A percentile compares a stretch with the other conserved stretches of the same genome.
Evolutionary conservation across 2,797 vertebrate genomes (phyloP).

Genomic region (Synanceia verrucosa): DNA sequence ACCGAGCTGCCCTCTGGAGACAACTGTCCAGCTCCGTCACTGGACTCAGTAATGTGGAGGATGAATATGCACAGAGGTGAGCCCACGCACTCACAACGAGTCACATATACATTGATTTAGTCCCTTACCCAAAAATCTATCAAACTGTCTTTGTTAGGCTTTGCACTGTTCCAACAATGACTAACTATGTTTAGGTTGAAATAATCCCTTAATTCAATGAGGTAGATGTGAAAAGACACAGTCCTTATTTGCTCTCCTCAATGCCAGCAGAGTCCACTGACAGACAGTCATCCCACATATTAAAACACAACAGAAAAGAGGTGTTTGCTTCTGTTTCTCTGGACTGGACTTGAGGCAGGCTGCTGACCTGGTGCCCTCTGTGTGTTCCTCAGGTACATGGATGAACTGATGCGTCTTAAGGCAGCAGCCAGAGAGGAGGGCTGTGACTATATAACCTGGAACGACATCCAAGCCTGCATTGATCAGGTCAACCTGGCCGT

Average conservation of each 20-base stretch:
- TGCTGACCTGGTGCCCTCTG: neutral
- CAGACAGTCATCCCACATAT: too few species aligned
- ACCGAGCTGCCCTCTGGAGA: constrained; percentile 89
- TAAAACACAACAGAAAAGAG: too few species aligned
- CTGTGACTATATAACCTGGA: constrained; percentile 92
- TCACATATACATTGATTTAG: neutral
- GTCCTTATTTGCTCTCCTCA: too few species aligned
- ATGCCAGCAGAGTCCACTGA: too few species aligned
- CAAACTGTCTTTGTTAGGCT: neutral
- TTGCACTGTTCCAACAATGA: neutral
- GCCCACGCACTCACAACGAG: neutral
- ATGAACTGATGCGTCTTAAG: constrained; percentile 92
- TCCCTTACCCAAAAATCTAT: neutral
- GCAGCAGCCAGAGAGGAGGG: constrained; percentile 82
- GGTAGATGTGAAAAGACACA: too few species aligned
- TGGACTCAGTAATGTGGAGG: constrained; percentile 94
- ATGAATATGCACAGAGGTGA: constrained; percentile 94
- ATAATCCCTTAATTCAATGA: too few species aligned
- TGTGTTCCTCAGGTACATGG: constrained; percentile 87
- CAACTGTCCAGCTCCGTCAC: constrained; percentile 91
- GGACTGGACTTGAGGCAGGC: neutral
- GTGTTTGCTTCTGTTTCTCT: neutral
- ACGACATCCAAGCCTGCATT: constrained; percentile 94
- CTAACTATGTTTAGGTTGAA: neutral
- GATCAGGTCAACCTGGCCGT: constrained; percentile 91